Evolutionary conservation across 2,113 vertebrate species (phyloP), one percentile per base, ranked within the genome.

Genomic region (Orycteropus afer): DNA sequence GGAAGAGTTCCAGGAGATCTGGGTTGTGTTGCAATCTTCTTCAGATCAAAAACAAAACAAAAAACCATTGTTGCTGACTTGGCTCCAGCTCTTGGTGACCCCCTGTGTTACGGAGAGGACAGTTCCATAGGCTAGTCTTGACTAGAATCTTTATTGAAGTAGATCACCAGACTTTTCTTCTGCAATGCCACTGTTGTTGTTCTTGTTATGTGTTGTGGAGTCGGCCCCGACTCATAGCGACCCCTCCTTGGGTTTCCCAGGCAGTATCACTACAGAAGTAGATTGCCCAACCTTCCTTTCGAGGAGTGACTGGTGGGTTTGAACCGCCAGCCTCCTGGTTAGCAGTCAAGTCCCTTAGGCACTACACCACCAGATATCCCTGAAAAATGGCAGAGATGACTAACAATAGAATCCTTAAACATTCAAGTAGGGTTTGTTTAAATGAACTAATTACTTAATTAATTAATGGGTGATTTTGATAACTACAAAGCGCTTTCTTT

Each of bases 401-500:
- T 90, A 51, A 40, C 37, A 86, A 84, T 67, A 20, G 8, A 47
- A 51, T 51, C 13, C 11, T 20, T 55, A 84, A 93, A 84, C 47
- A 45, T 55, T 87, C 45, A 73, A 89, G 9, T n/a, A 42, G 27
- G 32, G 13, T 80, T 89, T 93, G 69, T 78, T 74, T 89, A 90
- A 80, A 20, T n/a, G 23, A 49, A 2, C 29, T 34, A 71, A 7
- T 47, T 42, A 84, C n/a, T 59, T 23, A 87, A 42, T 53, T 6
- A 63, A 67, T 37, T 37, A 94, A 47, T 42, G 57, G 91, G 88
- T 57, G 1, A 40, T 25, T 92, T 85, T 45, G 47, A 76, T 27
- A 32, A 87, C 94, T 76, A 76, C 14, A 73, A 67, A 89, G 7
- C 47, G 51, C 3, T 84, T 73, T 73, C 53, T 55, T 92, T 96